Base-by-base conservation (phyloP, 92 coral and sea anemone genomes). In the Pocillopora meandrina region DNA sequence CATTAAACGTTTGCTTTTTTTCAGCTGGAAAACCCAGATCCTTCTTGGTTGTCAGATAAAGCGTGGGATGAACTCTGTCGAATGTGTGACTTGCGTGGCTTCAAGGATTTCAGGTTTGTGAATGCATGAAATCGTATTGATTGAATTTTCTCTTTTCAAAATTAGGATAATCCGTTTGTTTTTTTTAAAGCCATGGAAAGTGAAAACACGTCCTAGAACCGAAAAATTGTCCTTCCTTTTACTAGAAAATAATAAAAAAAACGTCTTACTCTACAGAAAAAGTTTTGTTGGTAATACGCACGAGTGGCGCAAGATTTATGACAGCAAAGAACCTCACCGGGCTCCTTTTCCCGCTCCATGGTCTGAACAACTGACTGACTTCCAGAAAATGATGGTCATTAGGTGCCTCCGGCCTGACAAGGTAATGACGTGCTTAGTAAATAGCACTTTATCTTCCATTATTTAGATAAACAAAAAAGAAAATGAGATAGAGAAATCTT, bases 61-160 rank as follows among this genome's bases (percentile, higher is more conserved):
- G 95, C 99, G 5, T 97, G 99, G 99, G 99, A 97, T 81, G 99
- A 97, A 76, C 91, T 97, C 5, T 97, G 99, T 80, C 85, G 99
- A 71, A 97, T 97, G 99, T 97, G 99, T 70, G 99, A 97, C 77
- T 91, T 97, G 49, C 83, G 85, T 71, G 99, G 95, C 16, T 97
- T 97, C 78, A 90, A 91, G 72, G 98, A 94, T 47, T 97, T 97
- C 86, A 93, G 99, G 99, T 97, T 83, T 15, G 82, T 65, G 16
- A 55, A 26, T n/a, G 18, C 26, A 18, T 75, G 8, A 0, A 15
- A 55, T 21, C 20, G 26, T 65, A 12, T 21, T 65, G 15, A 26
- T 67, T 5, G n/a, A 67, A 67, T 8, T 20, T 20, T 20, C 72
- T 31, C 33, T 67, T 67, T 67, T 64, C 26, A 7, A 64, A n/a